Base-by-base conservation (phyloP, 2,113 vertebrate genomes). In the Ia io region DNA sequence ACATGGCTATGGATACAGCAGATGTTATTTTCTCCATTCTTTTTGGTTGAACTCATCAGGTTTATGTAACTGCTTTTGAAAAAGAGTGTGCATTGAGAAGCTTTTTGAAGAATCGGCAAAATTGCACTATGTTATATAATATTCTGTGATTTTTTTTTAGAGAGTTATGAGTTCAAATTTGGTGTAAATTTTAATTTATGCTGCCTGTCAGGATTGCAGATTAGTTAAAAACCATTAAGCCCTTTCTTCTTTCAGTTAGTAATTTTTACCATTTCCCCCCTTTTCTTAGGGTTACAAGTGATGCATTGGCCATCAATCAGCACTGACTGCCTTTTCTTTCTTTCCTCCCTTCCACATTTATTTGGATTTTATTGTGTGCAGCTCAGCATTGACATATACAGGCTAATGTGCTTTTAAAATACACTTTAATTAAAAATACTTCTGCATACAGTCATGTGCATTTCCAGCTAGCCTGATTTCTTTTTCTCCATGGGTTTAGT, bases 341-440 rank as follows among this genome's bases (percentile, higher is more conserved):
- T 49, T 20, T 9, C 23, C 23, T 23, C 13, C 35, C 44, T 40
- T 3, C 51, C 7, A 56, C 25, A 82, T 53, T 86, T 71, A 53
- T 25, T 85, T 85, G 67, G 28, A 25, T 59, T 88, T 65, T 80
- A 18, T 30, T 78, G 40, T 85, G 28, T 96, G n/a, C 9, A 86
- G 5, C 32, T 63, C 73, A 92, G 30, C 0, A 11, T 51, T 84
- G 40, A 14, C 59, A 82, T 78, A 22, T 40, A 37, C 20, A 94
- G 74, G 40, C 51, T 9, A 22, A 83, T 10, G 70, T 76, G 10
- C 56, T 86, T 89, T 91, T 53, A 59, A 95, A 95, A 89, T 88
- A 77, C 35, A 74, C 6, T 80, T 91, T 51, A 59, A 88, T 71
- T 91, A 40, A 67, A 92, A 95, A 35, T 90, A 65, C 73, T 78